These are phyloP conservation scores for Syngnathus rostellatus DNA, from an alignment of 2,797 vertebrate genomes.

Conservation along the genomic window DNA sequence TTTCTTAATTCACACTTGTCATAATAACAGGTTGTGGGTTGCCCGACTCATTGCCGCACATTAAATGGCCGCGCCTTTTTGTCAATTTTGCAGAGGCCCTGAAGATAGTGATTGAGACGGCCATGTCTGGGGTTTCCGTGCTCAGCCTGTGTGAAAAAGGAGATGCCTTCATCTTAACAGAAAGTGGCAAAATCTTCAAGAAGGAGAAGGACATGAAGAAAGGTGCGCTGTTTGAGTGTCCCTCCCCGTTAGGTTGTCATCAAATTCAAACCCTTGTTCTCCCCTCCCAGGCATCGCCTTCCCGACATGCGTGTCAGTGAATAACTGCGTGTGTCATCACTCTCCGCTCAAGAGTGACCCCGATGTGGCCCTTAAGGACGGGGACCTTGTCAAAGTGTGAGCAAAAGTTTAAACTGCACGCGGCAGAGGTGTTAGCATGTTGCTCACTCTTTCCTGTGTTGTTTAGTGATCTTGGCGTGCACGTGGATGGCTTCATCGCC, in stretches of 20 bases:
- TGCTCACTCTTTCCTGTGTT: neutral
- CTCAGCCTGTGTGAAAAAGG: constrained; percentile 88
- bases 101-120: constrained; percentile 75
- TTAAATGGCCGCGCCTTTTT: neutral
- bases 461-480: constrained; percentile 88
- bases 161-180: constrained; percentile 84
- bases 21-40: neutral
- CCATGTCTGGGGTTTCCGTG: constrained; percentile 75
- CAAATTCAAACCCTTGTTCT: neutral
- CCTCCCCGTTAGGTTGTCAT: neutral
- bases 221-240: constrained; percentile 60
- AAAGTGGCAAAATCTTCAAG: constrained; percentile 95
- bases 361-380: constrained; percentile 86
- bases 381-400: constrained; percentile 93
- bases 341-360: constrained; percentile 95
- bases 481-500: constrained; percentile 94
- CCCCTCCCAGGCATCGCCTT: constrained; percentile 83
- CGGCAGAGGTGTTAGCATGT: neutral
- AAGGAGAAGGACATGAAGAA: constrained; percentile 99
- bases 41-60: neutral
- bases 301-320: constrained; percentile 93
- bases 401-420: constrained; percentile 18
- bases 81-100: constrained; percentile 73
- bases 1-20: neutral
- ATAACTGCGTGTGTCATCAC: constrained; percentile 96